These are phyloP conservation scores for Podarcis siculus DNA, from an alignment of 2,797 vertebrate species.

Conservation along the genomic window DNA sequence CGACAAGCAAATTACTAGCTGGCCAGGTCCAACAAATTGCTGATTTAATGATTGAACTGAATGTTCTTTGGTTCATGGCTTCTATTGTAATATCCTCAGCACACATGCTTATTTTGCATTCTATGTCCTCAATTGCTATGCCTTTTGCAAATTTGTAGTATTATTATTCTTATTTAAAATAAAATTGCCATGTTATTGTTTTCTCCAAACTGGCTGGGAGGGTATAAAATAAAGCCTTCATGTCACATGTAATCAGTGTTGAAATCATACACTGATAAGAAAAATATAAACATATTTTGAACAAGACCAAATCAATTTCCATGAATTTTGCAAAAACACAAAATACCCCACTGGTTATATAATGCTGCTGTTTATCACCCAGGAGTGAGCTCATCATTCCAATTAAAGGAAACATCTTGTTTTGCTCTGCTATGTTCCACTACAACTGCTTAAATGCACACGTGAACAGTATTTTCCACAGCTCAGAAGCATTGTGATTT, in stretches of 20 bases:
- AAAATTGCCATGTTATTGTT: not conserved
- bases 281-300: not conserved
- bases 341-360: not conserved
- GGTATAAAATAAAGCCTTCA: not conserved
- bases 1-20: not conserved
- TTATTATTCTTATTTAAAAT: constrained; percentile 20
- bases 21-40: not conserved
- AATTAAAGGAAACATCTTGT: constrained; percentile 10
- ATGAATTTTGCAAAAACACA: not conserved
- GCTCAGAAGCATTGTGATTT: constrained; percentile 29
- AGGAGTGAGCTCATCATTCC: constrained; percentile 27
- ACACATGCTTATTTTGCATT: not conserved
- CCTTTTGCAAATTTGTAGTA: not conserved
- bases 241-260: not conserved
- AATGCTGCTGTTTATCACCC: not conserved
- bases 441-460: constrained; percentile 9
- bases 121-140: not conserved
- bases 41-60: not conserved
- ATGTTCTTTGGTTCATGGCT: not conserved
- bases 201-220: constrained; percentile 10
- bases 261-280: not conserved
- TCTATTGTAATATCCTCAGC: not conserved
- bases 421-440: constrained; percentile 5
- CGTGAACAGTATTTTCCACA: constrained; percentile 43
- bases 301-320: constrained; percentile 9